These are phyloP conservation scores for Limonius californicus DNA, from an alignment of 1,140 invertebrate genomes.

Conservation along the genomic window DNA sequence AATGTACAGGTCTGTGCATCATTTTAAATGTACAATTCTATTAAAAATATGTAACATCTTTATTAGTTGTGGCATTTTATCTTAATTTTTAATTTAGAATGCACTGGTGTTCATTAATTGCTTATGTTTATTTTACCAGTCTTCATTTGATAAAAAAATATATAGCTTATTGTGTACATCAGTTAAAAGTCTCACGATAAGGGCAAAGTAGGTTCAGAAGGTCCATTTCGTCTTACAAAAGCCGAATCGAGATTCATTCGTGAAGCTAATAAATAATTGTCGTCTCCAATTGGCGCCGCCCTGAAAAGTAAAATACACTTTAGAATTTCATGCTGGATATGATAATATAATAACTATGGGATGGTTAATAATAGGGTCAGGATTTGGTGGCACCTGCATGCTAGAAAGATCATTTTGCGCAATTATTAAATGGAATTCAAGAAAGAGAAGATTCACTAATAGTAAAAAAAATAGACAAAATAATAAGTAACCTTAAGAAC, in stretches of 20 bases:
- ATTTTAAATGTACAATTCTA: too few species aligned
- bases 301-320: too few species aligned
- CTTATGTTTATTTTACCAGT: conserved; percentile 24
- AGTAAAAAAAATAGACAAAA: too few species aligned
- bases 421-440: too few species aligned
- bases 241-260: conserved; percentile 50
- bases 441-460: too few species aligned
- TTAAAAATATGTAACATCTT: not conserved
- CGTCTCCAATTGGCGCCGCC: conserved; percentile 83
- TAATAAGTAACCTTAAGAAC: too few species aligned
- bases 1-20: too few species aligned
- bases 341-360: too few species aligned
- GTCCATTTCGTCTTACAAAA: conserved; percentile 16
- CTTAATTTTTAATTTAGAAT: conserved; percentile 12
- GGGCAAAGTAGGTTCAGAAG: not conserved
- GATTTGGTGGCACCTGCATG: too few species aligned
- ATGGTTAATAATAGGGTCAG: too few species aligned
- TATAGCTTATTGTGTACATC: not conserved
- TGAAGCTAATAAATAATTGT: conserved; percentile 72
- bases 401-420: too few species aligned
- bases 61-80: not conserved
- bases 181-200: not conserved
- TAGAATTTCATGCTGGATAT: too few species aligned
- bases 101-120: conserved; percentile 30
- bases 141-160: conserved; percentile 9